Conservation (phyloP, 2,113 vertebrate species). For the Otolemur garnettii region DNA sequence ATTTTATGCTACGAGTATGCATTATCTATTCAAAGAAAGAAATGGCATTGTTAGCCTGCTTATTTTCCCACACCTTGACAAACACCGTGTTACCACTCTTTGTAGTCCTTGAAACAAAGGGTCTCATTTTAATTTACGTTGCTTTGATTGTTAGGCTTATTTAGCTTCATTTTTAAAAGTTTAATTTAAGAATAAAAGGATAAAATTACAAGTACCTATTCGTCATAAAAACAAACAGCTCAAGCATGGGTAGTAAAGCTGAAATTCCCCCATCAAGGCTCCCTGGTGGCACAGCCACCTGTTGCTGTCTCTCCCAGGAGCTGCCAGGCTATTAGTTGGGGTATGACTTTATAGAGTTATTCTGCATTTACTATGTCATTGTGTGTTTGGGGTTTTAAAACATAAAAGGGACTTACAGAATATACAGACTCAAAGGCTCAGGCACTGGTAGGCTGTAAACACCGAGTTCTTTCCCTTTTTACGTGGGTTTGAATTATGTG, state of each 20-base stretch:
- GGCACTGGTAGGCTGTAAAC: not conserved
- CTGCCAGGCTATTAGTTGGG: not conserved
- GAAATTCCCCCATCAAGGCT: not conserved
- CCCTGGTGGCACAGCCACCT: not conserved
- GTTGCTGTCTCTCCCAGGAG: not conserved
- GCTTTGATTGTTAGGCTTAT: constrained; percentile 27
- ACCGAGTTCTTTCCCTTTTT: not conserved
- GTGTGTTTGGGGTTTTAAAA: not conserved
- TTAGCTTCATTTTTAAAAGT: not conserved
- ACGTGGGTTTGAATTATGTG: not conserved
- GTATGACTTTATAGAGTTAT: not conserved
- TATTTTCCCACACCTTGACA: not conserved
- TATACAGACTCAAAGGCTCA: not conserved
- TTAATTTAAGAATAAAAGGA: not conserved
- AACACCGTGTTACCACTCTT: not conserved
- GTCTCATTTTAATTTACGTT: not conserved
- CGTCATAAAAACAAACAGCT: not conserved
- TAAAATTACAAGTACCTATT: not conserved
- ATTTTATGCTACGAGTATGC: not conserved
- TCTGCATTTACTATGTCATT: not conserved
- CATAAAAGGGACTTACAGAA: not conserved
- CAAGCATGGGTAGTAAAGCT: not conserved
- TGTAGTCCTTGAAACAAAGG: not conserved
- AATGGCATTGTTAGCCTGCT: not conserved
- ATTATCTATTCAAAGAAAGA: not conserved